Base-by-base conservation (phyloP, 2,113 vertebrate genomes). In the Murina feae region DNA sequence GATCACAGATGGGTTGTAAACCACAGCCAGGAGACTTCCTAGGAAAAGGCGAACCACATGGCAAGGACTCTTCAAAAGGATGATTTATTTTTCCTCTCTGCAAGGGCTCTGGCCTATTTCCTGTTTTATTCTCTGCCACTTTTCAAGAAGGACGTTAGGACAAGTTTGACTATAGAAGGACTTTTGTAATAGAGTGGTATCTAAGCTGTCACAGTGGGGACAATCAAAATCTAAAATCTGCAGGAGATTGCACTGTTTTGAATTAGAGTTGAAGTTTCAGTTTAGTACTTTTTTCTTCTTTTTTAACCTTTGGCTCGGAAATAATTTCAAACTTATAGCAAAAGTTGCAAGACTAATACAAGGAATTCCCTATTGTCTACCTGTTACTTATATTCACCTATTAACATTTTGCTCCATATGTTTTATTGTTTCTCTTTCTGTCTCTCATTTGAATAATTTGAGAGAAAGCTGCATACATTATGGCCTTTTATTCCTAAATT, bases 21-120 rank as follows among this genome's bases (percentile, higher is more conserved):
- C 53, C n/a, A 49, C 35, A 12, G n/a, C 74, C 42, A 37, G 37
- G 78, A 80, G 63, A 63, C 55, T 55, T 83, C 21, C n/a, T 75
- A 80, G 49, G 81, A 30, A 60, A 71, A 66, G 35, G 58, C 21
- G 65, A 81, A 30, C 47, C 69, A 85, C 18, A 20, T 35, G 53
- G 60, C 60, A n/a, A 72, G 44, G 68, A 55, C 58, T n/a, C 66
- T 51, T 79, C 81, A 85, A 85, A 87, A 39, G 25, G 39, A 35
- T 86, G 65, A 65, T 86, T 89, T 85, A 28, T 89, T 91, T 91
- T 74, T 44, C 58, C 66, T 90, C 30, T 93, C 83, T 32, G 63
- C 44, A 89, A 90, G 55, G 53, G 3, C 49, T 72, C 32, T 74
- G 71, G 42, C 78, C n/a, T 60, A 49, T 87, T 89, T 95, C 55